Base-by-base conservation (phyloP, 2,113 vertebrate species). In the Sceloporus tristichus region DNA sequence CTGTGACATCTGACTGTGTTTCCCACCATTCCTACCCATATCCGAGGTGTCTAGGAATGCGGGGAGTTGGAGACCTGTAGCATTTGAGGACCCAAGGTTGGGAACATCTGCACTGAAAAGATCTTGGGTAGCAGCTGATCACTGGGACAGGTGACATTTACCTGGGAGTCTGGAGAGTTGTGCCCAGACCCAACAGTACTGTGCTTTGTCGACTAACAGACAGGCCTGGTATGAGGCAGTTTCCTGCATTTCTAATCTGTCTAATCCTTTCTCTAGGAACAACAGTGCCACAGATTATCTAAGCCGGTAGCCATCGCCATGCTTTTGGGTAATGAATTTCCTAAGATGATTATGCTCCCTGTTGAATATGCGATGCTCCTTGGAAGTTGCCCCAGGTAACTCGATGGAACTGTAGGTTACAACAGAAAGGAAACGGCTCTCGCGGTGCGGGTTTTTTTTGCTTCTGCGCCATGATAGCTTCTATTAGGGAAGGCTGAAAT, bases 381-480 rank as follows among this genome's bases (percentile, higher is more conserved):
- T 65, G 7, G 86, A 85, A 65, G 54, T 25, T 77, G 80, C 38
- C 70, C 21, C 84, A 65, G 81, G 88, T 76, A 90, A 38, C 10
- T 5, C 77, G 85, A 14, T 68, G 86, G 86, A 66, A 54, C 81
- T 79, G 66, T 62, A 74, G 79, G 48, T n/a, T 82, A 76, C 87
- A 66, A 75, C 16, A 1, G 21, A 48, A 77, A 0, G 0, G 0
- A 23, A 84, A 38, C 59, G 65, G 65, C n/a, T 86, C 71, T 87
- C 9, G n/a, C 25, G 7, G 8, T 0, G 0, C 73, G 85, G 91
- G 76, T 86, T 48, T 1, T 48, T 74, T 91, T 90, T 93, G 85
- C 84, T 89, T 4, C 53, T 85, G 75, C 87, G 79, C 86, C n/a
- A 70, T 66, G 84, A 87, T 38, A 85, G 16, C n/a, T 90, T 48